These are phyloP conservation scores for Bembecia ichneumoniformis DNA, from an alignment of 2,888 invertebrate genomes.

Conservation along the genomic window DNA sequence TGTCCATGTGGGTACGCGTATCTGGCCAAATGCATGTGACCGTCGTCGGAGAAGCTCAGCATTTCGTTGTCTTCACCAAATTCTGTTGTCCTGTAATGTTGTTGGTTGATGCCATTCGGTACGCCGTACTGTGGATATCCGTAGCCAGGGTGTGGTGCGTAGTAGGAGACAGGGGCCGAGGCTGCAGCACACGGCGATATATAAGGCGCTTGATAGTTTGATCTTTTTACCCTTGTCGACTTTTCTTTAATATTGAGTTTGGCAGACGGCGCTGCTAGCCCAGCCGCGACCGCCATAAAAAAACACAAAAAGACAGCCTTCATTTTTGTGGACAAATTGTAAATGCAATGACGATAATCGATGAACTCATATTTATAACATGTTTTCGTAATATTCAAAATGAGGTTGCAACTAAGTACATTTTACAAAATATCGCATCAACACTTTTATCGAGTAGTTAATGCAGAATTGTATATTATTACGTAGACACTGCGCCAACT, in stretches of 20 bases:
- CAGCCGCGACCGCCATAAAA: slow-evolving; percentile 20
- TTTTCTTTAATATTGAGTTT: slow-evolving; percentile 12
- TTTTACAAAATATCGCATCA: too few relatives aligned
- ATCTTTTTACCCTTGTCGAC: neutral
- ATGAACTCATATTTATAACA: slow-evolving; percentile 45
- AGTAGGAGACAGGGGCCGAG: slow-evolving; percentile 15
- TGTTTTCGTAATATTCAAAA: slow-evolving; percentile 15
- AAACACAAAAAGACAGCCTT: slow-evolving; percentile 28
- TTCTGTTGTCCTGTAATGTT: slow-evolving; percentile 30
- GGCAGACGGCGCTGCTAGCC: slow-evolving; percentile 25
- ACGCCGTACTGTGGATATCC: slow-evolving; percentile 13
- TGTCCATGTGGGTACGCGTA: slow-evolving; percentile 16
- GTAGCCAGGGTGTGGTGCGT: slow-evolving; percentile 9
- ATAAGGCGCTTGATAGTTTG: slow-evolving; percentile 11
- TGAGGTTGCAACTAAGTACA: too few relatives aligned
- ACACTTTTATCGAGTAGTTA: too few relatives aligned
- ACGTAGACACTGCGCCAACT: too few relatives aligned
- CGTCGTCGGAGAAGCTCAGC: slow-evolving; percentile 42
- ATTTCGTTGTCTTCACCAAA: slow-evolving; percentile 27
- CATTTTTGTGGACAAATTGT: slow-evolving; percentile 27
- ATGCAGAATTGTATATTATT: too few relatives aligned
- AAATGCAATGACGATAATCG: neutral
- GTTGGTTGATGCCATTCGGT: neutral
- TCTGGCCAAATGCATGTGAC: slow-evolving; percentile 23
- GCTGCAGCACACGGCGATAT: slow-evolving; percentile 38